These are phyloP conservation scores for Coregonus clupeaformis DNA, from an alignment of 2,113 vertebrate genomes.

Conservation along the genomic window DNA sequence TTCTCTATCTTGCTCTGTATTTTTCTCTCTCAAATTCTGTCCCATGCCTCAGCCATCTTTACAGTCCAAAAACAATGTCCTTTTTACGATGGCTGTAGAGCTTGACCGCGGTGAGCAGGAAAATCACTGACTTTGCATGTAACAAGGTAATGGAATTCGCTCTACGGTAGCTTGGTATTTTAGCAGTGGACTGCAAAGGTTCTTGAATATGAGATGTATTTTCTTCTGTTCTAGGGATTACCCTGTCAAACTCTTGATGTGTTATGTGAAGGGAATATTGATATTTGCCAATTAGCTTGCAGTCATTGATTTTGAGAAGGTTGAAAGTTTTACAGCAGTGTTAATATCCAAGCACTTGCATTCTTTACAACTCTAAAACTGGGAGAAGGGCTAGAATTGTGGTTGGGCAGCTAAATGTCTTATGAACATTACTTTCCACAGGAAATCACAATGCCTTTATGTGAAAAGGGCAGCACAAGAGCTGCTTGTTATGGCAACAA, in stretches of 20 bases:
- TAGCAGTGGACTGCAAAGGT: constrained; percentile 64
- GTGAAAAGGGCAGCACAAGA: constrained; percentile 53
- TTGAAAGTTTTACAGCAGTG: constrained; percentile 39
- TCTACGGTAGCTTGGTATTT: constrained; percentile 57
- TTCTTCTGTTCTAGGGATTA: constrained; percentile 29
- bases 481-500: constrained; percentile 63
- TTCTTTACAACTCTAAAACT: constrained; percentile 65
- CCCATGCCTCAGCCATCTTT: constrained; percentile 38
- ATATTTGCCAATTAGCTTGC: constrained; percentile 35
- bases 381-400: constrained; percentile 79
- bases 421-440: constrained; percentile 60
- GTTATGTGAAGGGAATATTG: constrained; percentile 63
- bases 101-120: constrained; percentile 29
- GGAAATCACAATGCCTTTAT: constrained; percentile 72
- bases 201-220: constrained; percentile 50
- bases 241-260: constrained; percentile 39
- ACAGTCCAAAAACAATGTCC: constrained; percentile 41
- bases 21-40: constrained; percentile 35
- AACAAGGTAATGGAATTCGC: constrained; percentile 24
- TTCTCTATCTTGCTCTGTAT: constrained; percentile 2
- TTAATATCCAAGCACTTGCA: constrained; percentile 54
- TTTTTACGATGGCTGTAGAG: constrained; percentile 18
- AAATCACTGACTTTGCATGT: constrained; percentile 59
- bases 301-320: constrained; percentile 41
- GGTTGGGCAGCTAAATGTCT: constrained; percentile 78